phyloP scores from a whole-genome alignment of 2,113 vertebrate genomes.

The Conger conger region DNA sequence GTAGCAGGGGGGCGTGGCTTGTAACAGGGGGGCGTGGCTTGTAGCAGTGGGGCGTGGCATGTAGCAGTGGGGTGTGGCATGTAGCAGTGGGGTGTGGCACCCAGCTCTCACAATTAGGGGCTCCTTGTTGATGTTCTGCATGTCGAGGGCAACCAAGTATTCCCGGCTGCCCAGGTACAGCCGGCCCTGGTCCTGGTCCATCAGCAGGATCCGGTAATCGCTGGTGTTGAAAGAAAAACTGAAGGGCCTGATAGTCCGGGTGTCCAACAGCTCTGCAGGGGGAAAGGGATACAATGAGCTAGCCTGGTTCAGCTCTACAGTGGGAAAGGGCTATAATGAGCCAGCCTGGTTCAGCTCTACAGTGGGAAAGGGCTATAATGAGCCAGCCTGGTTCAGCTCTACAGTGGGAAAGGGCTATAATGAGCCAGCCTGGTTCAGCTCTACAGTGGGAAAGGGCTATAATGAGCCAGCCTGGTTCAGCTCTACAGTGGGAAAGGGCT shows the following conservation, averaged over 20 bases:
- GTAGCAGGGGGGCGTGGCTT: no score
- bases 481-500: no score
- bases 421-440: neutral
- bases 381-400: neutral
- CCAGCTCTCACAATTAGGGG: conserved; percentile 74
- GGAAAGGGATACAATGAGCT: neutral
- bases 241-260: conserved; percentile 72
- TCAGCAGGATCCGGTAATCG: conserved; percentile 77
- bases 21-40: neutral
- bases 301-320: neutral
- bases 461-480: no score
- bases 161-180: conserved; percentile 80
- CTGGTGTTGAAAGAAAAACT: conserved; percentile 81
- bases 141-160: conserved; percentile 79
- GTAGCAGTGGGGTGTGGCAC: neutral
- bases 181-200: conserved; percentile 82
- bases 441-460: neutral
- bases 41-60: neutral
- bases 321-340: neutral
- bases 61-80: no score
- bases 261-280: conserved; percentile 73
- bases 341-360: neutral
- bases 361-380: neutral
- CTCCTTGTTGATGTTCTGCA: conserved; percentile 82
- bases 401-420: neutral